Base-by-base conservation (phyloP, 2,888 invertebrate species). In the Didymodactylos carnosus region DNA sequence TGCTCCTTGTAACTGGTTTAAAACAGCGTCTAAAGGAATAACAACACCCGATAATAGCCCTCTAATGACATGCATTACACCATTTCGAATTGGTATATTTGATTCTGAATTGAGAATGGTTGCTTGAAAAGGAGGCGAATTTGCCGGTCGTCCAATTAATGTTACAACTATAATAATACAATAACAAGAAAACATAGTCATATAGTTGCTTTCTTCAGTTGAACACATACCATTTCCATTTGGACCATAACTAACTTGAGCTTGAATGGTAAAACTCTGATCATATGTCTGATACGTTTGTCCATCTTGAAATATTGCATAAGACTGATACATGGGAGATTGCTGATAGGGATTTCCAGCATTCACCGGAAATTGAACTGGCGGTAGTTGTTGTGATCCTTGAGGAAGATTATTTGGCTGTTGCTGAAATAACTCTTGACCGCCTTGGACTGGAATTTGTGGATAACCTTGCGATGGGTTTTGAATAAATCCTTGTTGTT, bases 211-310 rank as follows among this genome's bases (percentile, higher is more conserved):
- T n/a, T n/a, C n/a, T n/a, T n/a, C n/a, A n/a, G n/a, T n/a, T n/a
- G n/a, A n/a, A n/a, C n/a, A n/a, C 16, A 53, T 51, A 43, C 25
- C 19, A 43, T 69, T 71, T 35, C 71, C 71, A 3, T 16, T 51
- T 3, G 41, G 1, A 41, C 71, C 74, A 25, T 51, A 39, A 16
- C 23, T 41, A 3, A 74, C 53, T 53, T 62, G 49, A 23, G 74
- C 74, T 16, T 39, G 62, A 5, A 74, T 19, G 39, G 46, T 49
- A 73, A 51, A 73, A 53, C 46, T 29, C 5, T 71, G 43, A 49
- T 74, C 71, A 53, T 71, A 25, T 8, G 74, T 72, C 7, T 71
- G 62, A 39, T 74, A 74, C 23, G 35, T 19, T 40, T 72, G 74
- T n/a, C 25, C 41, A 39, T 62, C 43, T 69, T 74, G 71, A 71